phyloP scores from a whole-genome alignment of 2,888 invertebrate species.

The Eremobia ochroleuca region DNA sequence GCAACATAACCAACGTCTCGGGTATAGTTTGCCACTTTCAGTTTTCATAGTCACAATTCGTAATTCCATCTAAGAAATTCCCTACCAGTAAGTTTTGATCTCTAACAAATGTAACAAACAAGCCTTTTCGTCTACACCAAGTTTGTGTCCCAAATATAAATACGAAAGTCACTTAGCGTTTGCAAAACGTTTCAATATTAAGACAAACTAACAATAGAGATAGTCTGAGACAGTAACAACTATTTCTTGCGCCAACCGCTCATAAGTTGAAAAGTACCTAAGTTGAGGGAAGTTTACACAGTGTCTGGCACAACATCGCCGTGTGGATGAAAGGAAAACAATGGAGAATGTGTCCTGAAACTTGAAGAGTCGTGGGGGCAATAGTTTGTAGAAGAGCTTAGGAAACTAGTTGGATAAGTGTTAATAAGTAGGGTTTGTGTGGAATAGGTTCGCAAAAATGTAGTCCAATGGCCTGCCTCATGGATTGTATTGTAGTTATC shows the following conservation, averaged over 20 bases:
- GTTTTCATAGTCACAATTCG: neutral
- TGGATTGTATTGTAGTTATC: neutral
- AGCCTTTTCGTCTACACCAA: neutral
- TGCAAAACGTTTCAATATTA: conserved; percentile 25
- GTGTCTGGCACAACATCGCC: conserved; percentile 11
- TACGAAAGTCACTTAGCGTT: conserved; percentile 12
- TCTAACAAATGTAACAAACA: neutral
- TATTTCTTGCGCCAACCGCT: conserved; percentile 28
- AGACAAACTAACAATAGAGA: conserved; percentile 20
- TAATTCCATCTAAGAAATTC: neutral
- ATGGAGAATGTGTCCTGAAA: conserved; percentile 14
- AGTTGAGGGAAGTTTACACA: conserved; percentile 19
- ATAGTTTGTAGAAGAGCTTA: conserved; percentile 34
- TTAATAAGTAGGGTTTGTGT: conserved; percentile 27
- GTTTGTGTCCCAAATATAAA: neutral
- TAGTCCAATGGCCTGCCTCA: conserved; percentile 1
- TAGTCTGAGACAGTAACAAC: conserved; percentile 14
- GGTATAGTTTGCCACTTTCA: neutral
- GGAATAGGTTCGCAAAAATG: conserved; percentile 8
- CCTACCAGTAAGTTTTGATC: neutral
- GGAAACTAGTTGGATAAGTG: conserved; percentile 33
- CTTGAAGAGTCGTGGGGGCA: conserved; percentile 7
- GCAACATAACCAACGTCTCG: neutral
- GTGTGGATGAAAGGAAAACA: conserved; percentile 37
- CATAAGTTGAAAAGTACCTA: conserved; percentile 30